These are phyloP conservation scores for Pica pica DNA, from an alignment of 2,113 vertebrate genomes.

Conservation along the genomic window DNA sequence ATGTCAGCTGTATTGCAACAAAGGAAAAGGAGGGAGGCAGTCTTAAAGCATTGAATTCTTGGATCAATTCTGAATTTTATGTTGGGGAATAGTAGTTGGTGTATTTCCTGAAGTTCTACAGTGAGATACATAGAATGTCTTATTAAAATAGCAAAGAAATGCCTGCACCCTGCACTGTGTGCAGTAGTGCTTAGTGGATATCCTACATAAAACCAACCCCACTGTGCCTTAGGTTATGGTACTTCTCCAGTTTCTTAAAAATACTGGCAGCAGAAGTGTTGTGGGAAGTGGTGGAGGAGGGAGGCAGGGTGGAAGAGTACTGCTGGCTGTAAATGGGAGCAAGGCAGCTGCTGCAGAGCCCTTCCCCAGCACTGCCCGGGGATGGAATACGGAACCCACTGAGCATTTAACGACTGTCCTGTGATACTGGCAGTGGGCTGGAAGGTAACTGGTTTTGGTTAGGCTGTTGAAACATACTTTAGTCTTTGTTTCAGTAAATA, in stretches of 20 bases:
- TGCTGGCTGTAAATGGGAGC: not conserved
- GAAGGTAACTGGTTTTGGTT: not conserved
- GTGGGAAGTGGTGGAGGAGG: not conserved
- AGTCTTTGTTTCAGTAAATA: not conserved
- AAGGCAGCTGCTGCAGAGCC: not conserved
- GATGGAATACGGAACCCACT: fast-evolving
- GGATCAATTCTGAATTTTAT: not conserved
- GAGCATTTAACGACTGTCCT: not conserved
- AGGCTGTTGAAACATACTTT: not conserved
- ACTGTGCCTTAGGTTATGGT: not conserved
- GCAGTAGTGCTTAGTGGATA: not conserved
- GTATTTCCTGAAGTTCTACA: not conserved
- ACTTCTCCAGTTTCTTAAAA: not conserved
- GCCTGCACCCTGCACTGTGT: not conserved
- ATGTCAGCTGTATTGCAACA: not conserved
- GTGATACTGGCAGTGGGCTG: not conserved
- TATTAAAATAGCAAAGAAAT: not conserved
- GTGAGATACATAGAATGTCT: not conserved
- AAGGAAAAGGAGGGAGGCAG: not conserved
- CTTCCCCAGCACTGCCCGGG: not conserved
- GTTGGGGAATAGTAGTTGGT: not conserved
- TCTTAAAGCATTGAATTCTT: not conserved
- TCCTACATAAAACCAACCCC: not conserved
- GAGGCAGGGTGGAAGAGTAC: not conserved
- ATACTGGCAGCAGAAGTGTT: not conserved